These are phyloP conservation scores for Scylla paramamosain DNA, from an alignment of 1,140 invertebrate species.

Conservation along the genomic window DNA sequence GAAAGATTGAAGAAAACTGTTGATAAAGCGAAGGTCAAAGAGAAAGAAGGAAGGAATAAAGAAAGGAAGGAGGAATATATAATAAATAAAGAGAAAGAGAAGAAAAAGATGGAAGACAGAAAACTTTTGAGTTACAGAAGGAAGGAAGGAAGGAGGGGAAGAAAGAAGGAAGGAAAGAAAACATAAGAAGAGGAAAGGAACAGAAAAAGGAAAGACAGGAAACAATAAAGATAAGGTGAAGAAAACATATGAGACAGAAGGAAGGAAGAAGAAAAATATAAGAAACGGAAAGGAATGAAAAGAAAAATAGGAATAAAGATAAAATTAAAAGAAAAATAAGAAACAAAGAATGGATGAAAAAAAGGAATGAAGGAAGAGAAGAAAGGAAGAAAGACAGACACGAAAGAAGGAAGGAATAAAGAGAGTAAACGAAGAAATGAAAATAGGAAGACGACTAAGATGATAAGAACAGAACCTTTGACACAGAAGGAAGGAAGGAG, in stretches of 20 bases:
- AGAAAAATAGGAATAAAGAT: too few species aligned
- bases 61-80: neutral
- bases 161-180: neutral
- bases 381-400: neutral
- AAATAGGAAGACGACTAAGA: neutral
- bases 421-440: neutral
- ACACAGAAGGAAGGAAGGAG: too few species aligned
- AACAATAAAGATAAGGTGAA: too few species aligned
- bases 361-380: conserved; percentile 27
- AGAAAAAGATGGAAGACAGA: neutral
- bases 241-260: too few species aligned
- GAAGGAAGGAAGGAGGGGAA: neutral
- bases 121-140: neutral
- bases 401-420: neutral
- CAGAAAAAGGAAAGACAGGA: too few species aligned
- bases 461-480: too few species aligned
- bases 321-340: neutral
- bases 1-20: neutral
- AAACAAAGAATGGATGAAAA: neutral
- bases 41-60: neutral
- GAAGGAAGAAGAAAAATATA: neutral
- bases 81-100: neutral
- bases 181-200: too few species aligned
- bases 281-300: neutral
- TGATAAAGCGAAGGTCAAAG: neutral